These are phyloP conservation scores for Heteractis magnifica DNA, from an alignment of 92 coral and sea anemone species.

Conservation along the genomic window DNA sequence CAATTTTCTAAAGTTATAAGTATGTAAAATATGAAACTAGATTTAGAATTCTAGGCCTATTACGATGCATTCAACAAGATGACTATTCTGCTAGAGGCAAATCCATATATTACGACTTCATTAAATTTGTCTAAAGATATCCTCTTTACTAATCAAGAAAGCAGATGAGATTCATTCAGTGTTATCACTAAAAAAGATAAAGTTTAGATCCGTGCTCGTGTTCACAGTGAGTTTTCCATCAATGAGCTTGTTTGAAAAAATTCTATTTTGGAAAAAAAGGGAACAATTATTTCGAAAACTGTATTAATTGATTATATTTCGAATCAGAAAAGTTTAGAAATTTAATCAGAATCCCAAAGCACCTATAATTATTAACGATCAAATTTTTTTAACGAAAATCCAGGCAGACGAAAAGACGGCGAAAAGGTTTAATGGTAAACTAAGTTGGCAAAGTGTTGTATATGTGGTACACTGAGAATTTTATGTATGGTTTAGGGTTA, in stretches of 20 bases:
- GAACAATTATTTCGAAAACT: background rate
- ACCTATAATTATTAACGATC: background rate
- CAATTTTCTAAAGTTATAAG: constrained; percentile 1
- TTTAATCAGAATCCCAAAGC: background rate
- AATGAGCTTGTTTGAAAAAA: background rate
- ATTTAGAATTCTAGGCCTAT: background rate
- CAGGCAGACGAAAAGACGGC: background rate
- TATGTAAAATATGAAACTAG: background rate
- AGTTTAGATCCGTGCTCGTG: background rate
- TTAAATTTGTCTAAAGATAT: constrained; percentile 2
- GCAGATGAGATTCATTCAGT: constrained; percentile 9
- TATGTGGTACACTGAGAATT: background rate
- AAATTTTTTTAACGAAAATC: background rate
- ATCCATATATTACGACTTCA: constrained; percentile 12
- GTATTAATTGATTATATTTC: background rate
- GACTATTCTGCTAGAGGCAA: constrained; percentile 1
- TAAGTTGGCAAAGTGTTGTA: background rate
- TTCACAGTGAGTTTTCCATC: background rate
- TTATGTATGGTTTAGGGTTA: background rate
- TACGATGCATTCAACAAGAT: constrained; percentile 1
- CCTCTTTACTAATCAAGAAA: constrained; percentile 25
- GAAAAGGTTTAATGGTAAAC: background rate
- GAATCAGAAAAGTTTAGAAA: background rate
- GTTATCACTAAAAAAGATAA: constrained; percentile 5
- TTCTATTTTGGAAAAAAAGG: background rate